Evolutionary conservation across 2,888 invertebrate genomes (phyloP).

Genomic region (Trissolcus brochymenae): DNA sequence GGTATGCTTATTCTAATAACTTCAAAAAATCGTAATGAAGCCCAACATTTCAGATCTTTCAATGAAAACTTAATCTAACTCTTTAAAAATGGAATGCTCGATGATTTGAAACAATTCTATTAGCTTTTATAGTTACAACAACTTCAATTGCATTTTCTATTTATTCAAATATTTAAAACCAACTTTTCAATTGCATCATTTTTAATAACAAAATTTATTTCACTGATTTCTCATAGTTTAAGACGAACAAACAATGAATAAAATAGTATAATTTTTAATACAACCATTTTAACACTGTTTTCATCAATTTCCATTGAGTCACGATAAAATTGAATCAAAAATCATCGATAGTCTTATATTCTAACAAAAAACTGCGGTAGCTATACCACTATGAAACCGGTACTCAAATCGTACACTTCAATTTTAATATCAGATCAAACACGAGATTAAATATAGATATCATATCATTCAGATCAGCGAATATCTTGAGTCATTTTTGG

Average conservation of each 20-base stretch:
- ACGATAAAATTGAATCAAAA: not conserved
- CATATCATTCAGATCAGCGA: slow-evolving; percentile 17
- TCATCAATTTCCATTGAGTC: too few relatives aligned
- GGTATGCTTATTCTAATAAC: too few relatives aligned
- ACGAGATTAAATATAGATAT: slow-evolving; percentile 13
- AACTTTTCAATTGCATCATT: too few relatives aligned
- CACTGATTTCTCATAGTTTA: too few relatives aligned
- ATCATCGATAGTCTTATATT: slow-evolving; percentile 1
- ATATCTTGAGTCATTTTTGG: slow-evolving; percentile 27
- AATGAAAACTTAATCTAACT: not conserved
- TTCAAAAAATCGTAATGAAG: too few relatives aligned
- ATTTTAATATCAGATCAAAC: slow-evolving; percentile 10
- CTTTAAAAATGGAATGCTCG: slow-evolving; percentile 1
- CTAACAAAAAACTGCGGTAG: slow-evolving; percentile 6
- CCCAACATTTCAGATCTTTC: not conserved
- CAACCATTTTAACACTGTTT: not conserved
- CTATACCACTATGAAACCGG: slow-evolving; percentile 6
- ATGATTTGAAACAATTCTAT: not conserved
- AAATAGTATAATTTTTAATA: not conserved
- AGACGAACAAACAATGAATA: too few relatives aligned
- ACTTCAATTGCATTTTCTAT: not conserved
- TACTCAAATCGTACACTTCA: slow-evolving; percentile 6
- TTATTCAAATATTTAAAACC: not conserved
- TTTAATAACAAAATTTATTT: too few relatives aligned
- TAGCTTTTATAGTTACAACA: not conserved